Evolutionary conservation across 2,888 invertebrate genomes (phyloP).

Genomic region (Griposia aprilina): DNA sequence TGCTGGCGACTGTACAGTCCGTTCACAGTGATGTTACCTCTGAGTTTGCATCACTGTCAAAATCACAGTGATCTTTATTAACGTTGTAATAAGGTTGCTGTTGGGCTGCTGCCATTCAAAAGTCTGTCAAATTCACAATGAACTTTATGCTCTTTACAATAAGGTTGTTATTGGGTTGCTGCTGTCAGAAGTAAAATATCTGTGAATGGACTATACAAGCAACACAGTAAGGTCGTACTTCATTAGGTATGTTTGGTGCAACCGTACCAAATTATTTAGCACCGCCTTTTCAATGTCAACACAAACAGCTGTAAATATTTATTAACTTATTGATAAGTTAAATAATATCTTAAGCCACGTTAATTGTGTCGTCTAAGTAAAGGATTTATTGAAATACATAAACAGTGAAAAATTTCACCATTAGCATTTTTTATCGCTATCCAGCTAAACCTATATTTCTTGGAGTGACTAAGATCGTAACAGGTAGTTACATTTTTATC

Average conservation of each 20-base stretch:
- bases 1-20: background rate
- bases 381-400: background rate
- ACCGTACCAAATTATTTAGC: background rate
- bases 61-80: too few species aligned
- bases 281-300: background rate
- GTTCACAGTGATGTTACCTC: too few species aligned
- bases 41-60: too few species aligned
- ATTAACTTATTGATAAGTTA: conserved; percentile 6
- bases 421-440: background rate
- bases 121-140: too few species aligned
- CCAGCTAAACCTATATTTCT: background rate
- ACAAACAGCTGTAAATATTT: conserved; percentile 10
- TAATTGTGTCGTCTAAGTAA: background rate
- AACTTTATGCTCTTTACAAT: too few species aligned
- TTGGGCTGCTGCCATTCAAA: too few species aligned
- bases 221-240: background rate
- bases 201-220: background rate
- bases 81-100: too few species aligned
- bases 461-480: background rate
- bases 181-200: too few species aligned
- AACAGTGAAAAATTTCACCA: background rate
- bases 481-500: background rate
- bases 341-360: background rate
- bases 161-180: too few species aligned
- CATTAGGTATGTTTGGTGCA: background rate